Percentiles rank a stretch among this genome's conserved stretches.
phyloP scores from a whole-genome alignment of 2,797 vertebrate species.

The Ctenochaetus hawaiiensis region DNA sequence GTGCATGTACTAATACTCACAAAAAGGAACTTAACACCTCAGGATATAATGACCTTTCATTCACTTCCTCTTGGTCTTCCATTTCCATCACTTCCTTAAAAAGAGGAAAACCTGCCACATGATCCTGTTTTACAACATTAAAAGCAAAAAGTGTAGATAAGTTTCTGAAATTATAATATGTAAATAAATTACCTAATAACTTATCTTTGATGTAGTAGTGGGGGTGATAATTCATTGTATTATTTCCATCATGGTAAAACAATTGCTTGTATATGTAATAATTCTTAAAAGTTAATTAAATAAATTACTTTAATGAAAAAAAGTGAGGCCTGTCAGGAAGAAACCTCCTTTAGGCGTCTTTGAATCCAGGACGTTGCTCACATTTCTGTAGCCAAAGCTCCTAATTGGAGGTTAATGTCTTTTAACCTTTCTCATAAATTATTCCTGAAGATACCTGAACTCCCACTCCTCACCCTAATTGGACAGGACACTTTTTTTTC shows the following conservation, averaged over 20 bases:
- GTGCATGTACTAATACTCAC: slow-evolving; percentile 76
- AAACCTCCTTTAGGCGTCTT: slow-evolving; percentile 5
- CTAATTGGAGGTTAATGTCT: slow-evolving; percentile 73
- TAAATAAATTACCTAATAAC: not conserved
- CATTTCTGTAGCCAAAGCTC: slow-evolving; percentile 48
- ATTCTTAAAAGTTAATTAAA: not conserved
- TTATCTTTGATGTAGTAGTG: not conserved
- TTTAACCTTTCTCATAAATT: slow-evolving; percentile 75
- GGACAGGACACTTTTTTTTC: slow-evolving; percentile 33
- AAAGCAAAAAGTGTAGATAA: slow-evolving; percentile 19
- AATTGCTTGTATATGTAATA: too few relatives aligned
- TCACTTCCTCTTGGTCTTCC: slow-evolving; percentile 61
- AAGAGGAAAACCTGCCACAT: slow-evolving; percentile 20
- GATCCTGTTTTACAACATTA: slow-evolving; percentile 49
- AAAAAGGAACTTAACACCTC: slow-evolving; percentile 81
- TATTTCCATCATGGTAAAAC: not conserved
- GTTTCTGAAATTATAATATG: slow-evolving; percentile 6
- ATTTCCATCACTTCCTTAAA: slow-evolving; percentile 44
- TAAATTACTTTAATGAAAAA: not conserved
- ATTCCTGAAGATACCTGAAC: slow-evolving; percentile 67
- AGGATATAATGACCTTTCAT: slow-evolving; percentile 58
- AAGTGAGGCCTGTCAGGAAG: not conserved
- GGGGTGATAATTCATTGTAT: not conserved
- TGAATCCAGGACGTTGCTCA: slow-evolving; percentile 48
- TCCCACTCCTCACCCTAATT: slow-evolving; percentile 44